Evolutionary conservation across 2,888 invertebrate genomes (phyloP).

Genomic region (Octodonta nipae): DNA sequence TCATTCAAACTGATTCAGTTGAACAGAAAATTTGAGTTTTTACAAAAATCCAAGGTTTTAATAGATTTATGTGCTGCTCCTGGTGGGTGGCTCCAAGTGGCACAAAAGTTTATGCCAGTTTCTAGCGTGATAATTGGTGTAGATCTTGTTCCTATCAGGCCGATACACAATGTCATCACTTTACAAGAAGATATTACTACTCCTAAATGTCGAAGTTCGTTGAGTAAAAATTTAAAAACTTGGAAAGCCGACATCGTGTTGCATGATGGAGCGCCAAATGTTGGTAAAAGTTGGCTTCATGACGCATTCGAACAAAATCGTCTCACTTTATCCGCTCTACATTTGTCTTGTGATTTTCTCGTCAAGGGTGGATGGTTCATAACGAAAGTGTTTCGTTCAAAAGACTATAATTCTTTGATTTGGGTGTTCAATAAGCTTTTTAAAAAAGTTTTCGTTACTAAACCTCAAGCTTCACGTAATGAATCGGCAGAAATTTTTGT

Average conservation of each 20-base stretch:
- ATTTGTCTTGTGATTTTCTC: conserved; percentile 80
- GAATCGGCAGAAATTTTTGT: conserved; percentile 99
- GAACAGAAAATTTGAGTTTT: conserved; percentile 91
- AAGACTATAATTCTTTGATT: conserved; percentile 87
- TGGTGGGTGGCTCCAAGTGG: conserved; percentile 99
- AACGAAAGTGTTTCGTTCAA: conserved; percentile 95
- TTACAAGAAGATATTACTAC: conserved; percentile 93
- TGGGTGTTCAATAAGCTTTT: conserved; percentile 96
- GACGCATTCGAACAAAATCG: conserved; percentile 93
- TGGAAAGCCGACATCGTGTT: conserved; percentile 96
- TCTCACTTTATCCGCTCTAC: conserved; percentile 82
- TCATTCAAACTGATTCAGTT: conserved; percentile 98
- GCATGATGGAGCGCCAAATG: conserved; percentile 97
- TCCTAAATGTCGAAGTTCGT: conserved; percentile 71
- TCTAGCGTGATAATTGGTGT: conserved; percentile 90
- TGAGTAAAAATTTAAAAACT: conserved; percentile 76
- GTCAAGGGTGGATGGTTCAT: conserved; percentile 91
- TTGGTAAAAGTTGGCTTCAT: conserved; percentile 89
- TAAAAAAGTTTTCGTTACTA: conserved; percentile 92
- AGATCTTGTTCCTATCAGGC: conserved; percentile 86
- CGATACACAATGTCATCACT: conserved; percentile 80
- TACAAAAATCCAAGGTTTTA: conserved; percentile 90
- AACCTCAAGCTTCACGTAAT: conserved; percentile 93
- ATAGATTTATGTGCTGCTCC: conserved; percentile 98
- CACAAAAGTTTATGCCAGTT: conserved; percentile 92